Evolutionary conservation across 1,140 invertebrate genomes (phyloP).

Genomic region (Brachionus sp.): DNA sequence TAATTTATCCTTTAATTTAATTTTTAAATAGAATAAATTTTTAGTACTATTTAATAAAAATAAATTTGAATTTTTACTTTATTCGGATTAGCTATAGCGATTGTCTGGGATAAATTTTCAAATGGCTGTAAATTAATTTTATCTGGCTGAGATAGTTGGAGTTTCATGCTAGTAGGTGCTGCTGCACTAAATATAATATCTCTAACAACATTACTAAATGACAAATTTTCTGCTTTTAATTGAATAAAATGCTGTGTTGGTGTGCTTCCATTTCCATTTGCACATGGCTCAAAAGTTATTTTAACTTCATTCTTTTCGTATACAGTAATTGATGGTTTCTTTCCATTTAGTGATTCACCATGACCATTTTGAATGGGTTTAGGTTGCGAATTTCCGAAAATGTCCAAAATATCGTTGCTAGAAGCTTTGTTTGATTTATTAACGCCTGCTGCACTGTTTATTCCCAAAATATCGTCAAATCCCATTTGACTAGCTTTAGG

Average conservation of each 20-base stretch:
- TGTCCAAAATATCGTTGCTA: not conserved
- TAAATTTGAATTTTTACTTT: not conserved
- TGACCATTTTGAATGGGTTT: not conserved
- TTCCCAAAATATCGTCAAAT: too few species aligned
- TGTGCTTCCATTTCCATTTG: not conserved
- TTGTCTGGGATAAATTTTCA: not conserved
- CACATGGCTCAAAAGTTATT: constrained; percentile 34
- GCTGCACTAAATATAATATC: constrained; percentile 42
- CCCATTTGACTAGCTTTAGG: not conserved
- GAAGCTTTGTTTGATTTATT: not conserved
- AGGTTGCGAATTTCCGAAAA: not conserved
- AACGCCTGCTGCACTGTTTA: not conserved
- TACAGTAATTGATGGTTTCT: not conserved
- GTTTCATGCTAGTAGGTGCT: constrained; percentile 8
- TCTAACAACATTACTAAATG: constrained; percentile 23
- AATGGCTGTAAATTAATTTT: not conserved
- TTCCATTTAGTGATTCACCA: not conserved
- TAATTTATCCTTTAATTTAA: constrained; percentile 16
- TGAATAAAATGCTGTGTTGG: constrained; percentile 32
- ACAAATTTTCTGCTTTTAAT: not conserved
- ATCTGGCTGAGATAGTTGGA: constrained; percentile 25
- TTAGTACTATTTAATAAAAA: not conserved
- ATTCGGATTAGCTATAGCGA: constrained; percentile 21
- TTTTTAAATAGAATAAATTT: not conserved
- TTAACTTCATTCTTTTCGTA: constrained; percentile 44